A percentile compares a stretch with the other conserved stretches of the same genome.
These are phyloP conservation scores for Cebus imitator DNA, from an alignment of 2,113 vertebrate species.

Conservation along the genomic window DNA sequence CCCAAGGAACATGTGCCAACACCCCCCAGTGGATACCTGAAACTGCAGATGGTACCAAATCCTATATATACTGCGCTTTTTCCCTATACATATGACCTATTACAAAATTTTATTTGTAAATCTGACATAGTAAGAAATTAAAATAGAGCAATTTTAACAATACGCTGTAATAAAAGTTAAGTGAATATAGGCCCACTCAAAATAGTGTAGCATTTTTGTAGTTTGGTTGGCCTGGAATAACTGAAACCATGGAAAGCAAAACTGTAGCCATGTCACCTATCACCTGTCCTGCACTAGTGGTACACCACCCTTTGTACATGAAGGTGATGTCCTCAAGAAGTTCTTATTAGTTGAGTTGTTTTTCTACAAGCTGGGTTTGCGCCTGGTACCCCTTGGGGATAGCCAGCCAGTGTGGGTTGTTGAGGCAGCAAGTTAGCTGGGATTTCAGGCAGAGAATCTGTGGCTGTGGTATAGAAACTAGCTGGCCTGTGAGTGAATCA, in stretches of 20 bases:
- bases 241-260: background rate
- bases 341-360: background rate
- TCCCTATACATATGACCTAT: background rate
- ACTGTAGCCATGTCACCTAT: background rate
- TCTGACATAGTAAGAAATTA: background rate
- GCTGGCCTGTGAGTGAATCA: background rate
- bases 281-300: rapidly evolving
- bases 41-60: background rate
- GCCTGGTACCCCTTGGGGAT: background rate
- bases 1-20: background rate
- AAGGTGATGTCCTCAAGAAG: background rate
- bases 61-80: background rate
- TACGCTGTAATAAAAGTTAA: background rate
- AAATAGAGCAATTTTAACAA: background rate
- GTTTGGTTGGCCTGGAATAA: background rate
- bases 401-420: background rate
- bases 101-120: background rate
- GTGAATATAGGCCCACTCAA: background rate
- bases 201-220: background rate
- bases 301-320: rapidly evolving
- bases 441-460: background rate
- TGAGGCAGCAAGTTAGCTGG: background rate
- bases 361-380: background rate
- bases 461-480: background rate
- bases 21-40: background rate